A percentile compares a stretch with the other conserved stretches of the same genome.
Conservation (phyloP, 2,888 invertebrate genomes). For the Cheiracanthium punctorium region DNA sequence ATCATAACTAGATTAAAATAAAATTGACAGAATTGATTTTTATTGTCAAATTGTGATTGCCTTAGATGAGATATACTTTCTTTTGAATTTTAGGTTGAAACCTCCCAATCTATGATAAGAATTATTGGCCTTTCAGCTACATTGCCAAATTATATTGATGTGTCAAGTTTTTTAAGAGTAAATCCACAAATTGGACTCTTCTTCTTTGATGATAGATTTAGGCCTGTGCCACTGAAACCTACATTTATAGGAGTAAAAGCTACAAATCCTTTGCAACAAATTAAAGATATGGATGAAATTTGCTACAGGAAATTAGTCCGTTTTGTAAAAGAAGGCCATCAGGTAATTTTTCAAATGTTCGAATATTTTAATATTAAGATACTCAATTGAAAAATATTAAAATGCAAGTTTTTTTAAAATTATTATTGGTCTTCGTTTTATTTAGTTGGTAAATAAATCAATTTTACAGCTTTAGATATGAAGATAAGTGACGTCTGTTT, state of each 20-base stretch:
- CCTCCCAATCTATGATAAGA: constrained; percentile 83
- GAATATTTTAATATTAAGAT: too few species aligned
- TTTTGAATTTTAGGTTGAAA: constrained; percentile 81
- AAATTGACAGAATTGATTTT: too few species aligned
- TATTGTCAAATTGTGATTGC: too few species aligned
- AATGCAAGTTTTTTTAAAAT: too few species aligned
- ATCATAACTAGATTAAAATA: too few species aligned
- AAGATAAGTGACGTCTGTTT: too few species aligned
- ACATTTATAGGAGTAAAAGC: constrained; percentile 92
- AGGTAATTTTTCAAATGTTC: constrained; percentile 80
- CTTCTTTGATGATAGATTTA: constrained; percentile 93
- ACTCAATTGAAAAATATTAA: too few species aligned
- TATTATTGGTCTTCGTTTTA: too few species aligned
- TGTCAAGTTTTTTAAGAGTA: constrained; percentile 93
- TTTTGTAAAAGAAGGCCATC: constrained; percentile 92
- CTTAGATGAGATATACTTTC: too few species aligned
- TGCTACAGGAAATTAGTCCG: constrained; percentile 94
- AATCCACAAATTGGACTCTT: constrained; percentile 93
- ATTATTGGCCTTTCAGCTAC: constrained; percentile 97
- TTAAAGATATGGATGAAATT: constrained; percentile 90
- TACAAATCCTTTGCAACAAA: constrained; percentile 80
- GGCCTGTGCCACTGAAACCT: constrained; percentile 95
- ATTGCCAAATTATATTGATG: constrained; percentile 97
- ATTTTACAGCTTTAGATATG: too few species aligned
- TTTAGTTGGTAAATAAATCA: too few species aligned